Conservation (phyloP, 1,140 invertebrate genomes). For the Cydia splendana region DNA sequence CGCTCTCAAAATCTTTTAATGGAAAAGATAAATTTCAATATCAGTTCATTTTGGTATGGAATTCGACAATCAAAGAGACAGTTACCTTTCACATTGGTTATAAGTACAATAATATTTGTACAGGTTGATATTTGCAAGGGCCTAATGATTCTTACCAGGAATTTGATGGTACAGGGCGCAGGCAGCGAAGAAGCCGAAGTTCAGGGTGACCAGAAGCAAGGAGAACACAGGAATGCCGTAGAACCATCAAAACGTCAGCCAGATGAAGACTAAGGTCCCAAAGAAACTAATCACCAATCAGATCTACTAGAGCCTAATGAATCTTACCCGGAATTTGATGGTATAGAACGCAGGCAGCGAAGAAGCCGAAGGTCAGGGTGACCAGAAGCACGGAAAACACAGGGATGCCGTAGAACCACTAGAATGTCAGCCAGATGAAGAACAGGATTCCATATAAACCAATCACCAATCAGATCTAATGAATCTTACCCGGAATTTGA, state of each 20-base stretch:
- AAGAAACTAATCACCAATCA: constrained; percentile 58
- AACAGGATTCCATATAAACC: constrained; percentile 70
- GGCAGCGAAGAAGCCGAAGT: constrained; percentile 80
- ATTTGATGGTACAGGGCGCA: constrained; percentile 79
- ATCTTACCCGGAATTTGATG: constrained; percentile 80
- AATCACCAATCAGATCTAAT: constrained; percentile 51
- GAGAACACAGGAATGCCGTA: constrained; percentile 81
- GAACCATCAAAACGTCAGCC: constrained; percentile 80
- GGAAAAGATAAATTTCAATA: too few species aligned
- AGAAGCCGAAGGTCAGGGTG: constrained; percentile 79
- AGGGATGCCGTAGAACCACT: constrained; percentile 82
- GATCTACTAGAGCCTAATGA: constrained; percentile 42
- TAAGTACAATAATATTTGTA: too few species aligned
- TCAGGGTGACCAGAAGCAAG: constrained; percentile 79
- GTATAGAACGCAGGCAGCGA: constrained; percentile 80
- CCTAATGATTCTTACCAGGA: constrained; percentile 76
- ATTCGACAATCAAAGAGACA: too few species aligned
- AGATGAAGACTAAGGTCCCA: constrained; percentile 75
- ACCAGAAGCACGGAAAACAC: constrained; percentile 80
- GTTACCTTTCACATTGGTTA: too few species aligned
- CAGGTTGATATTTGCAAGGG: too few species aligned
- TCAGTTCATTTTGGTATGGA: too few species aligned
- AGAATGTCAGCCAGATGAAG: constrained; percentile 77
- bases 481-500: constrained; percentile 78
- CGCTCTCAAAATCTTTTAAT: too few species aligned